Percentiles rank a stretch among this genome's conserved stretches.
Conservation (phyloP, 2,113 vertebrate genomes). For the Anas platyrhynchos region DNA sequence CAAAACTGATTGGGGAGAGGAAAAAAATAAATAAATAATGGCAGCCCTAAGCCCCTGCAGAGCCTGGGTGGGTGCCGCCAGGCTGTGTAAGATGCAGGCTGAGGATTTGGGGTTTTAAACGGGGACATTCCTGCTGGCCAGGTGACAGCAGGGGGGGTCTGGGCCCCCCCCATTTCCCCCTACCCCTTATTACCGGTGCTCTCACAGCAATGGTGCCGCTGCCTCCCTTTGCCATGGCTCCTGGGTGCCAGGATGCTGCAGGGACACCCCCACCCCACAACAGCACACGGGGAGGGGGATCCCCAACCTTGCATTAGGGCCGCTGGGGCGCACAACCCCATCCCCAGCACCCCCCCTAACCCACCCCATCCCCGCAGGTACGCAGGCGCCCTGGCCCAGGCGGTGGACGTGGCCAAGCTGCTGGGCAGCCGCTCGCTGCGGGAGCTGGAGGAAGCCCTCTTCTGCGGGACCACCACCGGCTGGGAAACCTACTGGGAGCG, state of each 20-base stretch:
- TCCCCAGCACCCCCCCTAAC: background rate
- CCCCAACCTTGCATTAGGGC: background rate
- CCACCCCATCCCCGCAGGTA: conserved; percentile 76
- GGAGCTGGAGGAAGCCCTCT: conserved; percentile 85
- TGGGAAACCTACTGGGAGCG: conserved; percentile 89
- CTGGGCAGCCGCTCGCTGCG: conserved; percentile 80
- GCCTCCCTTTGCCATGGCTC: conserved; percentile 18
- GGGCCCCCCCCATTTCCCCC: background rate
- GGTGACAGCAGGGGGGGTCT: background rate
- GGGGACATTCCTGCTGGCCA: background rate
- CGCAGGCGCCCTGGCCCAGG: conserved; percentile 73
- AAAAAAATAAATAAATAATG: background rate
- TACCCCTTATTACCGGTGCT: background rate
- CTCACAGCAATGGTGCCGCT: background rate
- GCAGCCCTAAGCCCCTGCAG: background rate
- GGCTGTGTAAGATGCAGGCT: background rate
- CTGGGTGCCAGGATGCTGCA: background rate
- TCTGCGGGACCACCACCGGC: conserved; percentile 73
- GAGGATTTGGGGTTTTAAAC: background rate
- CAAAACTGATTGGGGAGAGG: background rate
- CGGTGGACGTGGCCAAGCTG: conserved; percentile 73
- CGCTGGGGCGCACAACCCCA: background rate
- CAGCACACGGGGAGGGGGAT: background rate
- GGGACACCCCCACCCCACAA: background rate
- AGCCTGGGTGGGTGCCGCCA: background rate